phyloP scores from a whole-genome alignment of 2,113 vertebrate species.

The Nothocercus nigrocapillus region DNA sequence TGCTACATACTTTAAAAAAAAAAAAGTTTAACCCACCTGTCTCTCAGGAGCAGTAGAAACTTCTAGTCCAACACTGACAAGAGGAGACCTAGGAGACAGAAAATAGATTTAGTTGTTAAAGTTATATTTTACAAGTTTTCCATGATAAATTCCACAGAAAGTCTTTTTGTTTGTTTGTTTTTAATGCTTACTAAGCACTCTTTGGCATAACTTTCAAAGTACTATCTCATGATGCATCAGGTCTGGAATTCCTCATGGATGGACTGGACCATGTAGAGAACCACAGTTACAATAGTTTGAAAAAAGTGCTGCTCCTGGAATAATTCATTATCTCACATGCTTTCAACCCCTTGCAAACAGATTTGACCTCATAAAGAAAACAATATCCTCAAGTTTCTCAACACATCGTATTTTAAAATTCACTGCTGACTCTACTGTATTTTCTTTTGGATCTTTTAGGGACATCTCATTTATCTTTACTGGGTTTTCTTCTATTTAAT shows the following conservation, averaged over 20 bases:
- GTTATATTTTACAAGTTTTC: background rate
- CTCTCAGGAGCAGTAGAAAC: background rate
- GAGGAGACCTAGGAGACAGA: background rate
- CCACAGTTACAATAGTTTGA: background rate
- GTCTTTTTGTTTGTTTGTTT: background rate
- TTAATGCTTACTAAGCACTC: background rate
- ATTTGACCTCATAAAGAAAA: slow-evolving; percentile 11
- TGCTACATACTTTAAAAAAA: background rate
- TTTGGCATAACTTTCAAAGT: background rate
- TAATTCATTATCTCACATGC: background rate
- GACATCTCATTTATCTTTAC: slow-evolving; percentile 28
- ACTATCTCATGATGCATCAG: background rate
- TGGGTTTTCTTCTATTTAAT: slow-evolving; percentile 25
- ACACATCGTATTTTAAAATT: background rate
- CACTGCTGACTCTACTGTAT: background rate
- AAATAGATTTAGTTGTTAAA: background rate
- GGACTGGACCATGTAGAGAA: background rate
- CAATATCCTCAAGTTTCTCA: slow-evolving; percentile 11
- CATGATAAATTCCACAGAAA: background rate
- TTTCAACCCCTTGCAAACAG: background rate
- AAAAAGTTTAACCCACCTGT: background rate
- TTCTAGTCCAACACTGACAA: background rate
- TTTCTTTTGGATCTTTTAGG: slow-evolving; percentile 28
- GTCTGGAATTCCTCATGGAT: background rate
- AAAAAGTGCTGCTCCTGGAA: background rate